These are phyloP conservation scores for Geotrypetes seraphini DNA, from an alignment of 2,797 vertebrate genomes.

Conservation along the genomic window DNA sequence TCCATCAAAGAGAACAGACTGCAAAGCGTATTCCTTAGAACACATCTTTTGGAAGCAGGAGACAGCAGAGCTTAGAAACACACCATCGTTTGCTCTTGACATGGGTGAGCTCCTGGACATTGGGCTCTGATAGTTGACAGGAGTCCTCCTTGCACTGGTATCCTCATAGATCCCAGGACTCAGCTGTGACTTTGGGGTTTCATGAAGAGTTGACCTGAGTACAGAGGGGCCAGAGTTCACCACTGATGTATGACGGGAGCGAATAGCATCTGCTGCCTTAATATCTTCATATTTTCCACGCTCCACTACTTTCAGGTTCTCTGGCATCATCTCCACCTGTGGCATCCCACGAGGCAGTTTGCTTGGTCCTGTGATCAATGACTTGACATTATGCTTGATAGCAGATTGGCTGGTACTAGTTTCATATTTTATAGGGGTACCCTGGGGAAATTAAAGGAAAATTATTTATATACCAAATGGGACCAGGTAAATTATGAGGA, in stretches of 20 bases:
- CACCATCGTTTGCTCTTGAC: constrained; percentile 81
- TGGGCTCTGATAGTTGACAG: constrained; percentile 77
- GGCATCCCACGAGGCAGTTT: constrained; percentile 77
- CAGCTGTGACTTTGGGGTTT: constrained; percentile 81
- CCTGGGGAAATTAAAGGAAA: constrained; percentile 36
- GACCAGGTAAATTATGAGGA: too few species aligned
- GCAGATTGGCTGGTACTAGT: constrained; percentile 70
- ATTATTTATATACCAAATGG: too few species aligned
- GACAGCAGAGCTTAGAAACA: too few species aligned
- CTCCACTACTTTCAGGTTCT: constrained; percentile 64
- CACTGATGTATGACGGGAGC: constrained; percentile 81
- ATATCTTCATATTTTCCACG: constrained; percentile 82
- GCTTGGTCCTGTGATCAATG: constrained; percentile 84
- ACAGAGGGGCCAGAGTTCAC: constrained; percentile 90
- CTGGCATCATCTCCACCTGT: constrained; percentile 71
- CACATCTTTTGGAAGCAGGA: too few species aligned
- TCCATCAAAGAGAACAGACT: too few species aligned
- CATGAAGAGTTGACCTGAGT: constrained; percentile 86
- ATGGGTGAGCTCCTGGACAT: constrained; percentile 89
- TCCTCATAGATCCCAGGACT: constrained; percentile 96
- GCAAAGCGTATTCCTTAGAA: too few species aligned
- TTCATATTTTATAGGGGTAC: constrained; percentile 72
- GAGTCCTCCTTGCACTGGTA: constrained; percentile 78
- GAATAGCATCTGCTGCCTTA: constrained; percentile 63
- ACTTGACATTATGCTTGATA: constrained; percentile 97